Evolutionary conservation across 2,113 vertebrate species (phyloP).

Genomic region (Paraplagusia blochii): DNA sequence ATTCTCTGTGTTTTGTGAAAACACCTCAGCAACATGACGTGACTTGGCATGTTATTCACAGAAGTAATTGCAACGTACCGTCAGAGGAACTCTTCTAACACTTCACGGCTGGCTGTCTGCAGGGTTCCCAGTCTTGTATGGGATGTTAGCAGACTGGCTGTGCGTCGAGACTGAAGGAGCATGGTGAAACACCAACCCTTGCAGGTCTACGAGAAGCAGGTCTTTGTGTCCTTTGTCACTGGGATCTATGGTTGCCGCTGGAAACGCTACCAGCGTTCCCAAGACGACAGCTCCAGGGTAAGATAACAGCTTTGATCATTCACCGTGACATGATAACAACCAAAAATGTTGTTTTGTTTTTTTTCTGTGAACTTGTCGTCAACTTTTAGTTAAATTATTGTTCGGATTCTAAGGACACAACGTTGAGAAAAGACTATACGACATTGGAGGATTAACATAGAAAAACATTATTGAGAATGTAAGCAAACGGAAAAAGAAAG

Average conservation of each 20-base stretch:
- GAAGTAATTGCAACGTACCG: slow-evolving; percentile 5
- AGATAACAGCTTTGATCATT: slow-evolving; percentile 19
- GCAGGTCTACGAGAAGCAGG: slow-evolving; percentile 97
- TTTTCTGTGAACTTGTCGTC: no score
- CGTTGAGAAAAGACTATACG: no score
- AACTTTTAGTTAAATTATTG: no score
- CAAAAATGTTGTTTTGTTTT: neutral
- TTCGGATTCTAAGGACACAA: no score
- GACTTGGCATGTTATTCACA: slow-evolving; percentile 5
- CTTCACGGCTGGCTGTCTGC: slow-evolving; percentile 17
- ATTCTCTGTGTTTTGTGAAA: slow-evolving; percentile 40
- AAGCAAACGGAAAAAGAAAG: no score
- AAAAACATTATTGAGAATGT: no score
- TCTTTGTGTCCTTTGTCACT: slow-evolving; percentile 93
- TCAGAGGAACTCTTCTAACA: slow-evolving; percentile 3
- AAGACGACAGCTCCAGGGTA: slow-evolving; percentile 93
- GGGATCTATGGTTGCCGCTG: slow-evolving; percentile 98
- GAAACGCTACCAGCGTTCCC: slow-evolving; percentile 98
- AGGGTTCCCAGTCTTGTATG: slow-evolving; percentile 80
- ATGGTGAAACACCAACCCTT: slow-evolving; percentile 99
- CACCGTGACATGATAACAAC: neutral
- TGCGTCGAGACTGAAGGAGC: slow-evolving; percentile 79
- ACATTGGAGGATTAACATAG: no score
- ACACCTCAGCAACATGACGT: slow-evolving; percentile 9
- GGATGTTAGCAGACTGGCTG: slow-evolving; percentile 74